phyloP scores from a whole-genome alignment of 1,140 invertebrate genomes.

The Drosophila orosa region DNA sequence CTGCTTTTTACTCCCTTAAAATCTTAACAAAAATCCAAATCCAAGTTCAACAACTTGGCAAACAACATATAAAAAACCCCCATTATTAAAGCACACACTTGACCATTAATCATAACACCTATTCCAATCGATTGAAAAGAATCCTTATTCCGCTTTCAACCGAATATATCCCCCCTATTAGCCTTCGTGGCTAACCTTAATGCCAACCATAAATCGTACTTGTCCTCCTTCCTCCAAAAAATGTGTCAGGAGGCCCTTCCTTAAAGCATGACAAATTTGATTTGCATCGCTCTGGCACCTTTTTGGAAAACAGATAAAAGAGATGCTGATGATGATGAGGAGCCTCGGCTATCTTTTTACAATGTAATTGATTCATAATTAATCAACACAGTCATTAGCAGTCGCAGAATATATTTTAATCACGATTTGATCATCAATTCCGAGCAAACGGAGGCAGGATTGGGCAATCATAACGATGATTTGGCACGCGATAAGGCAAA shows the following conservation, averaged over 20 bases:
- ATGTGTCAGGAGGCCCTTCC: constrained; percentile 13
- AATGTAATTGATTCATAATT: constrained; percentile 82
- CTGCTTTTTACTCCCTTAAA: no score
- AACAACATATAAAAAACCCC: neutral
- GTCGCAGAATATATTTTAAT: constrained; percentile 75
- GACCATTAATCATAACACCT: constrained; percentile 12
- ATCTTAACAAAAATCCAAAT: neutral
- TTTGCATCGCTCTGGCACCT: constrained; percentile 46
- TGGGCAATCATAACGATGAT: constrained; percentile 79
- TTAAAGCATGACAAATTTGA: constrained; percentile 60
- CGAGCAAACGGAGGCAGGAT: constrained; percentile 19
- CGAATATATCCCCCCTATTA: neutral
- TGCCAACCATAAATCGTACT: constrained; percentile 26
- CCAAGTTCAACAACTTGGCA: neutral
- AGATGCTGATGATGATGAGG: neutral
- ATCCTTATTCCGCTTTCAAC: neutral
- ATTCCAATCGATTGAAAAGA: neutral
- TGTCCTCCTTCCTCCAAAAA: neutral
- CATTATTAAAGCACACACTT: neutral
- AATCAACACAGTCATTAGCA: constrained; percentile 76
- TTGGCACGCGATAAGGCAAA: constrained; percentile 82
- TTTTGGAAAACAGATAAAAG: constrained; percentile 11
- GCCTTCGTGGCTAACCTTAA: constrained; percentile 17
- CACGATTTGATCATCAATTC: constrained; percentile 82
- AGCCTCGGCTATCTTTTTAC: constrained; percentile 50